Conservation (phyloP, 2,888 invertebrate genomes). For the Agrilus cyanescens region DNA sequence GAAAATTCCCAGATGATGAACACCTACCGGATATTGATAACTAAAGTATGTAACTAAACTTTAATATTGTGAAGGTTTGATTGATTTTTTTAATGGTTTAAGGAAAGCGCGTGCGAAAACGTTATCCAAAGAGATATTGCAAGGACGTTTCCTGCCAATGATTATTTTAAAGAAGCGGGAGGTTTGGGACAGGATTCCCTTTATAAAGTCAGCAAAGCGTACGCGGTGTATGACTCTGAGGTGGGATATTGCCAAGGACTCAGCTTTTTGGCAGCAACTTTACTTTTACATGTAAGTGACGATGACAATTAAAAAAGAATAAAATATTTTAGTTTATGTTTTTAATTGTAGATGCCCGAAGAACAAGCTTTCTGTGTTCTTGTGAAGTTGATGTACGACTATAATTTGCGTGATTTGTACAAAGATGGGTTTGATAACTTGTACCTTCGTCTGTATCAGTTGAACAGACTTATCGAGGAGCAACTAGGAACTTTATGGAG, state of each 20-base stretch:
- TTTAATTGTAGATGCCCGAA: conserved; percentile 82
- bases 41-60: conserved; percentile 58
- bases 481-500: conserved; percentile 69
- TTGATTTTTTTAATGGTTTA: conserved; percentile 11
- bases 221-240: conserved; percentile 94
- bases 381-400: conserved; percentile 94
- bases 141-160: conserved; percentile 97
- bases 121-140: conserved; percentile 95
- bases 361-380: conserved; percentile 97
- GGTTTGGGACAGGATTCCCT: conserved; percentile 93
- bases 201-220: conserved; percentile 91
- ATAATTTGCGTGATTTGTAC: conserved; percentile 86
- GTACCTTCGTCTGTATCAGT: conserved; percentile 87
- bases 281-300: conserved; percentile 80
- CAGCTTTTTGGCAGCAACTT: conserved; percentile 92
- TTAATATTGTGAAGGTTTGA: no score
- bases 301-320: conserved; percentile 19
- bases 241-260: conserved; percentile 98
- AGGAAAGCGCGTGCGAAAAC: conserved; percentile 91
- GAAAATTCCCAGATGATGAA: conserved; percentile 79
- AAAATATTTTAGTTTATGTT: conserved; percentile 7
- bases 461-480: conserved; percentile 88
- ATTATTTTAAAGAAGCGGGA: conserved; percentile 91
- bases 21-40: conserved; percentile 81
- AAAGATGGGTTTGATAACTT: conserved; percentile 95